These are phyloP conservation scores for Polyploca ridens DNA, from an alignment of 2,888 invertebrate species.

Conservation along the genomic window DNA sequence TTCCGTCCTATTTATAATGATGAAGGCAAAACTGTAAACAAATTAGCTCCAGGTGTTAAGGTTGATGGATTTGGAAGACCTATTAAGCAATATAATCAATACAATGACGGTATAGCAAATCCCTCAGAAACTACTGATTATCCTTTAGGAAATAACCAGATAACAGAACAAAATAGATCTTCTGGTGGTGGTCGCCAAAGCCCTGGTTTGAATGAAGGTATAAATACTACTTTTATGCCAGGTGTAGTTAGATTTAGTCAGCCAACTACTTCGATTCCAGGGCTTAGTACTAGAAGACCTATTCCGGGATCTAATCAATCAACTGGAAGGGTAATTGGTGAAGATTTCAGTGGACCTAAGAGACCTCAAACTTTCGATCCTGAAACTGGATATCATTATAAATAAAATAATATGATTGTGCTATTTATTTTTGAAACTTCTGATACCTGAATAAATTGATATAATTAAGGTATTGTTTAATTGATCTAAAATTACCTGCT, in stretches of 20 bases:
- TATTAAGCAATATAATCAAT: constrained; percentile 9
- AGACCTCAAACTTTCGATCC: constrained; percentile 63
- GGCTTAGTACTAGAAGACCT: not conserved
- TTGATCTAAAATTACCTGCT: too few species aligned
- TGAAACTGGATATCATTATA: constrained; percentile 68
- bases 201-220: not conserved
- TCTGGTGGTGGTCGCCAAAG: not conserved
- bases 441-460: constrained; percentile 3
- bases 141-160: not conserved
- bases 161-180: not conserved
- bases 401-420: constrained; percentile 25
- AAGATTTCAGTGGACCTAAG: constrained; percentile 71
- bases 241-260: not conserved
- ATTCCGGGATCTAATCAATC: not conserved
- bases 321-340: constrained; percentile 42
- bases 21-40: not conserved
- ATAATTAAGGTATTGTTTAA: not conserved
- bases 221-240: not conserved
- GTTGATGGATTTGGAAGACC: constrained; percentile 26
- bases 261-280: not conserved
- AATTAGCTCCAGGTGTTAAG: constrained; percentile 6
- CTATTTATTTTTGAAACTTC: not conserved
- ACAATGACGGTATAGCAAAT: not conserved
- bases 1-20: constrained; percentile 25
- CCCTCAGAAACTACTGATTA: not conserved